Percentiles rank a stretch among this genome's conserved stretches.
These are phyloP conservation scores for Chaenodraco wilsoni DNA, from an alignment of 2,797 vertebrate genomes.

Conservation along the genomic window DNA sequence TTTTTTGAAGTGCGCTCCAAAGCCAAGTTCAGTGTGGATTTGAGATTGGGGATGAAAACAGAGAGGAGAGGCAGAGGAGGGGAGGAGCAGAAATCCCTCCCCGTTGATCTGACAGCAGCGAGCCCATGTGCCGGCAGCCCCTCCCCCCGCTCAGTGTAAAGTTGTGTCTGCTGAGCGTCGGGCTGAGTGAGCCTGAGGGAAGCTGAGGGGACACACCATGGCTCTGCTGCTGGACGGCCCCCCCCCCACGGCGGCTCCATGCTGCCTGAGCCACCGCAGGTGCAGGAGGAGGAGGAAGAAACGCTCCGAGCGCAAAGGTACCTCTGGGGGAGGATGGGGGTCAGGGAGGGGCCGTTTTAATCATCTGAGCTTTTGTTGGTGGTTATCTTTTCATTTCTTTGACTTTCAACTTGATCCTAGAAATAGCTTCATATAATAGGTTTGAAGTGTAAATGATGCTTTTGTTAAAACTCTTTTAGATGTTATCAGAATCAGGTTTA, in stretches of 20 bases:
- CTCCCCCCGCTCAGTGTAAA: conserved; percentile 34
- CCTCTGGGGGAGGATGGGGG: background rate
- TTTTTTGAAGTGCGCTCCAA: background rate
- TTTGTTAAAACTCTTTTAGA: background rate
- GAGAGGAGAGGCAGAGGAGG: conserved; percentile 9
- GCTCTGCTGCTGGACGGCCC: conserved; percentile 60
- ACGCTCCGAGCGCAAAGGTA: conserved; percentile 85
- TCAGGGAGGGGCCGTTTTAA: too few relatives aligned
- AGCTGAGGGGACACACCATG: conserved; percentile 55
- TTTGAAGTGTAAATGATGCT: background rate
- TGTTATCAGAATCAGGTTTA: background rate
- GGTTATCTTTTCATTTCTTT: background rate
- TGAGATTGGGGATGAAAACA: background rate
- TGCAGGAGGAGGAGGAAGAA: conserved; percentile 84
- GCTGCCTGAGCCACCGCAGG: conserved; percentile 50
- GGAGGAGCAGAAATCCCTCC: conserved; percentile 17
- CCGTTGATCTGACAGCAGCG: conserved; percentile 40
- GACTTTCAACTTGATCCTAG: background rate
- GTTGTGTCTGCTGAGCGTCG: conserved; percentile 37
- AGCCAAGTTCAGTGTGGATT: background rate
- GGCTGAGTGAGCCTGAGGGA: conserved; percentile 26
- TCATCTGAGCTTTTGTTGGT: too few relatives aligned
- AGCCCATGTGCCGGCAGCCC: conserved; percentile 31
- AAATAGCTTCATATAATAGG: background rate
- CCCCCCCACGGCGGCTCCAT: conserved; percentile 46